Percentiles rank a stretch among this genome's conserved stretches.
Evolutionary conservation across 53 echinoderm and acorn worm genomes (phyloP).

Genomic region (Actinopyga echinites): DNA sequence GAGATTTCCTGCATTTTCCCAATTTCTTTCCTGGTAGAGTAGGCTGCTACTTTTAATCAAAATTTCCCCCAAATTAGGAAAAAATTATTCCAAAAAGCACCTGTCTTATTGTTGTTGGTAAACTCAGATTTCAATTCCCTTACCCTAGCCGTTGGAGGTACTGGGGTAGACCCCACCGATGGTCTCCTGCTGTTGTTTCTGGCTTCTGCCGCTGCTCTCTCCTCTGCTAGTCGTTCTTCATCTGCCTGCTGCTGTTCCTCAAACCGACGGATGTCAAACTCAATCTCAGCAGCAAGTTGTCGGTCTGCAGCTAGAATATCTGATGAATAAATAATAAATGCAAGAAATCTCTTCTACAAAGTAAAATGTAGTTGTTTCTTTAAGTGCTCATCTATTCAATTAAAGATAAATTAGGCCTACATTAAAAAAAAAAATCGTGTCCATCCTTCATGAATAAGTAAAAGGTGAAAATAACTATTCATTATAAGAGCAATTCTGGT

Average conservation of each 20-base stretch:
- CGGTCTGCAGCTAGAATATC: conserved; percentile 90
- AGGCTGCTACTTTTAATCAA: too few relatives aligned
- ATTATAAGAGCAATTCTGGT: too few relatives aligned
- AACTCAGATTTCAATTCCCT: too few relatives aligned
- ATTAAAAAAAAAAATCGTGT: neutral
- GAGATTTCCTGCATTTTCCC: too few relatives aligned
- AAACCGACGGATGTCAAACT: conserved; percentile 97
- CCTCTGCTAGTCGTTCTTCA: conserved; percentile 12
- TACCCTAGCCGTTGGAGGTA: neutral
- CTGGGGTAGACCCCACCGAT: conserved; percentile 25
- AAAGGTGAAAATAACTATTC: too few relatives aligned
- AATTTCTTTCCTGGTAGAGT: too few relatives aligned
- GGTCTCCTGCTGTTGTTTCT: neutral
- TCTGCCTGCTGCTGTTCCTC: conserved; percentile 85
- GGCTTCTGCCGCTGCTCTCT: conserved; percentile 10
- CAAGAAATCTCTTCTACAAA: neutral
- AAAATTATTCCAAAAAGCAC: too few relatives aligned
- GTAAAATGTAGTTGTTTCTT: neutral
- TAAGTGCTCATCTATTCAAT: neutral
- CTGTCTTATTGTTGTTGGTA: too few relatives aligned
- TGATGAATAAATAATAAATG: conserved; percentile 1
- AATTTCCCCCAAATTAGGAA: too few relatives aligned
- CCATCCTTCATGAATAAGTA: neutral
- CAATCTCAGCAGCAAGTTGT: conserved; percentile 94
- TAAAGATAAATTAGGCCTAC: neutral